Conservation (phyloP, 2,113 vertebrate species). For the Motacilla alba region DNA sequence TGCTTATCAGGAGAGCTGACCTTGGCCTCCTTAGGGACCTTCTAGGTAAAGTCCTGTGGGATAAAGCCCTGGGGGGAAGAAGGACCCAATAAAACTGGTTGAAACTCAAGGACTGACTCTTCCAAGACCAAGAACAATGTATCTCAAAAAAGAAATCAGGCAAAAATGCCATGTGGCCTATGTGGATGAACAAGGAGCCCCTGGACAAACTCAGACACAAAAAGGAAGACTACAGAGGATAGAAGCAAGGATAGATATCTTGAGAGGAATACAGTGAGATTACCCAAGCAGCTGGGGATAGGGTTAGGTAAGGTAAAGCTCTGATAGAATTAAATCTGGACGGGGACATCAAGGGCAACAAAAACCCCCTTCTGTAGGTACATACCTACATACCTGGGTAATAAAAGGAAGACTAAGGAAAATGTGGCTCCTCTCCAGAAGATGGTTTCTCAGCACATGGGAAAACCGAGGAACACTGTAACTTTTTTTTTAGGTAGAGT, state of each 20-base stretch:
- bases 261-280: background rate
- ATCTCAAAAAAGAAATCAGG: background rate
- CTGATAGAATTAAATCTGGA: background rate
- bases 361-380: background rate
- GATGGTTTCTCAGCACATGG: background rate
- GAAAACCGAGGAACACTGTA: background rate
- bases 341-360: background rate
- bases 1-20: background rate
- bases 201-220: background rate
- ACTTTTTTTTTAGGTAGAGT: background rate
- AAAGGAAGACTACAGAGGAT: background rate
- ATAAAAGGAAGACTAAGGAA: background rate
- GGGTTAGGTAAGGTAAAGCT: background rate
- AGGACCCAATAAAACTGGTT: background rate
- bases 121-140: background rate
- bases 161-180: background rate
- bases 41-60: background rate
- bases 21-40: background rate
- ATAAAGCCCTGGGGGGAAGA: background rate
- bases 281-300: background rate
- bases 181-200: background rate
- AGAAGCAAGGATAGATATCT: background rate
- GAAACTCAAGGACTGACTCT: background rate
- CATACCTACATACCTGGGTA: background rate
- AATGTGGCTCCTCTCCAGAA: background rate